Conservation (phyloP, 2,888 invertebrate genomes). For the Perizoma flavofasciatum region DNA sequence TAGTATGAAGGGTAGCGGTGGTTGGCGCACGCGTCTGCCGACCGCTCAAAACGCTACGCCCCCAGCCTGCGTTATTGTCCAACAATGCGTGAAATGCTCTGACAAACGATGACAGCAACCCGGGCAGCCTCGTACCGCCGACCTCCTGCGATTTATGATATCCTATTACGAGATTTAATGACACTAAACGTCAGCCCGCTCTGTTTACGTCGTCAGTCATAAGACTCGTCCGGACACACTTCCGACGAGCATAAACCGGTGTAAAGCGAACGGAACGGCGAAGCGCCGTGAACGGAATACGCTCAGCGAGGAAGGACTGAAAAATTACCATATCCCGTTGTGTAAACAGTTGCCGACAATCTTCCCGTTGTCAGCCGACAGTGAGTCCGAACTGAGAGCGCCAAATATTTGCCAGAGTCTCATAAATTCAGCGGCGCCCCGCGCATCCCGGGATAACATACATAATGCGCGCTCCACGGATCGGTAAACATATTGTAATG, state of each 20-base stretch:
- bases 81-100: conserved; percentile 84
- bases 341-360: conserved; percentile 78
- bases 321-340: conserved; percentile 77
- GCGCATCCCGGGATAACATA: conserved; percentile 81
- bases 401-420: conserved; percentile 82
- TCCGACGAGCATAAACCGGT: conserved; percentile 52
- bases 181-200: conserved; percentile 74
- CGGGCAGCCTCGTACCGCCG: conserved; percentile 68
- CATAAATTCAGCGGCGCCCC: conserved; percentile 78
- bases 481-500: conserved; percentile 84
- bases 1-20: conserved; percentile 33
- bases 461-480: conserved; percentile 81
- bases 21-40: conserved; percentile 45
- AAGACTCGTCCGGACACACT: conserved; percentile 52
- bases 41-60: conserved; percentile 59
- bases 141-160: conserved; percentile 82
- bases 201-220: conserved; percentile 66
- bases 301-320: conserved; percentile 61
- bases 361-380: conserved; percentile 78
- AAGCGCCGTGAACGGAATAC: conserved; percentile 62
- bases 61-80: conserved; percentile 79
- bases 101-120: conserved; percentile 84
- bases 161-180: conserved; percentile 84
- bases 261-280: conserved; percentile 53
- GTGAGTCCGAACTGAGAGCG: conserved; percentile 73